Evolutionary conservation across 1,140 invertebrate genomes (phyloP).

Genomic region (Cydia amplana): DNA sequence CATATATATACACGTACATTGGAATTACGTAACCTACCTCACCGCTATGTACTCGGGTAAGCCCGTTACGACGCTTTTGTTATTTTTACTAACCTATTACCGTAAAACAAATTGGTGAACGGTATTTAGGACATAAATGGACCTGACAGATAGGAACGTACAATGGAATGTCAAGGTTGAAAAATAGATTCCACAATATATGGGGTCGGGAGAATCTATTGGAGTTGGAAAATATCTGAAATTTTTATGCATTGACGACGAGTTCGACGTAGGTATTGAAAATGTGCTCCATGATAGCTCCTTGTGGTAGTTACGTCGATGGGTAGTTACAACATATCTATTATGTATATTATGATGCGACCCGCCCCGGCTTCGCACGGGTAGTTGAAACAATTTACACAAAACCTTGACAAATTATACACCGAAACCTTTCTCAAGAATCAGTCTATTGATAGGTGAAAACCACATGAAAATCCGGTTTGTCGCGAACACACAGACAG

Average conservation of each 20-base stretch:
- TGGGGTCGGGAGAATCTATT: not conserved
- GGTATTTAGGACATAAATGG: constrained; percentile 5
- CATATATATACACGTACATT: not conserved
- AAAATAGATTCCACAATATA: constrained; percentile 19
- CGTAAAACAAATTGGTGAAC: constrained; percentile 25
- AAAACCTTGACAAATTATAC: no score
- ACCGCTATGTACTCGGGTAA: constrained; percentile 19
- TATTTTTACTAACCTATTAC: constrained; percentile 27
- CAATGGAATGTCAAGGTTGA: constrained; percentile 22
- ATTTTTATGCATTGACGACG: not conserved
- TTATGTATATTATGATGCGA: no score
- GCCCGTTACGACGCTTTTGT: constrained; percentile 4
- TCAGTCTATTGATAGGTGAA: no score
- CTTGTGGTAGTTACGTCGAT: no score
- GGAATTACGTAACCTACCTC: constrained; percentile 27
- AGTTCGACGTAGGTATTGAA: not conserved
- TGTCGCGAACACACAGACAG: no score
- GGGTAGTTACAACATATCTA: no score
- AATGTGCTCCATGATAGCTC: no score
- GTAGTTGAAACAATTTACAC: no score
- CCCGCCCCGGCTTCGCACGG: no score
- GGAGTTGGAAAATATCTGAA: constrained; percentile 10
- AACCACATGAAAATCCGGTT: no score
- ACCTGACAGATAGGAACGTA: not conserved
- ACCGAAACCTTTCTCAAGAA: no score